phyloP scores from a whole-genome alignment of 2,888 invertebrate genomes.

The Cantharis lateralis region DNA sequence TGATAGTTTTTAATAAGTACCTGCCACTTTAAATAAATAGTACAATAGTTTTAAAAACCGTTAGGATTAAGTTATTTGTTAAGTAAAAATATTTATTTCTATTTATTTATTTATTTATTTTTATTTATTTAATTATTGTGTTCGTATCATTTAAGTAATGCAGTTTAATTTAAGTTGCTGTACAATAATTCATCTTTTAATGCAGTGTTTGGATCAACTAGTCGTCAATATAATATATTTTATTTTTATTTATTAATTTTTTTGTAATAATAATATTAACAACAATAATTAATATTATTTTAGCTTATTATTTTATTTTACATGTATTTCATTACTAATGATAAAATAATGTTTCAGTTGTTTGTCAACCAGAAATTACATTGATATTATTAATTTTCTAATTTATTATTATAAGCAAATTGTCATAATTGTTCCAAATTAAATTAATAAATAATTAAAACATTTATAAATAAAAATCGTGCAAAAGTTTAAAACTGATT shows the following conservation, averaged over 20 bases:
- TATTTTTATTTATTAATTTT: background rate
- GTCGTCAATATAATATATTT: background rate
- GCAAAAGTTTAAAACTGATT: too few species aligned
- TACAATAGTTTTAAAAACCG: background rate
- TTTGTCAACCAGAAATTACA: background rate
- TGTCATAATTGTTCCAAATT: background rate
- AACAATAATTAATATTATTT: background rate
- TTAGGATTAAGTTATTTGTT: background rate
- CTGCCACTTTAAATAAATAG: background rate
- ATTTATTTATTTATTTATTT: background rate
- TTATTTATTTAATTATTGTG: background rate
- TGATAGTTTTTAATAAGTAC: background rate
- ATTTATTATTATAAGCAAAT: background rate
- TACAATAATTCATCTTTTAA: background rate
- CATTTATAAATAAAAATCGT: too few species aligned
- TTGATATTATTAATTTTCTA: background rate
- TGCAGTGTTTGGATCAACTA: background rate
- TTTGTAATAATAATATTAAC: background rate
- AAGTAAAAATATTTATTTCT: background rate
- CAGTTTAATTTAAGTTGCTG: background rate
- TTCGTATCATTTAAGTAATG: background rate
- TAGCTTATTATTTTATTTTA: background rate
- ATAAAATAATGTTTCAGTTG: background rate
- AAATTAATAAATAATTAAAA: background rate
- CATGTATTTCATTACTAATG: background rate